Percentiles rank a stretch among this genome's conserved stretches.
Evolutionary conservation across 2,888 invertebrate species (phyloP).

Genomic region (Chironomus tentans): DNA sequence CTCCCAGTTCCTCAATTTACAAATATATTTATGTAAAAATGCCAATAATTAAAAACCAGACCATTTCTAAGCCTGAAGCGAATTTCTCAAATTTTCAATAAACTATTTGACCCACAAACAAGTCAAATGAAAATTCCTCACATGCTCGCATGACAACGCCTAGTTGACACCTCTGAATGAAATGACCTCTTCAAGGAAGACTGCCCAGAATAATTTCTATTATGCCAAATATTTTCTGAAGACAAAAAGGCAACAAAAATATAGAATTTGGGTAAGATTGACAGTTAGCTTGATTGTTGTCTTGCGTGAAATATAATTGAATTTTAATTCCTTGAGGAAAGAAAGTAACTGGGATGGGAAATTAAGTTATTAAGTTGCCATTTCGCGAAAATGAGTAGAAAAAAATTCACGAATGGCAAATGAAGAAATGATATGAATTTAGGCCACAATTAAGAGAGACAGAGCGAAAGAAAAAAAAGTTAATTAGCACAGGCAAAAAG

Average conservation of each 20-base stretch:
- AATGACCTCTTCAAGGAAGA: neutral
- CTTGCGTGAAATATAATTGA: neutral
- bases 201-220: neutral
- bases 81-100: no score
- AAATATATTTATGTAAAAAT: no score
- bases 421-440: neutral
- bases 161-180: no score
- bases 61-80: no score
- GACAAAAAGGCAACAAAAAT: no score
- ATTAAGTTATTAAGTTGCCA: no score
- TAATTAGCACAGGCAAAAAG: neutral
- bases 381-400: neutral
- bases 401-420: neutral
- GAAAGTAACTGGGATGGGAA: no score
- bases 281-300: conserved; percentile 3
- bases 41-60: no score
- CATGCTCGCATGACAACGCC: no score
- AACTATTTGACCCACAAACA: no score
- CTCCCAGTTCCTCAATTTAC: no score
- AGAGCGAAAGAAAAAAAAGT: neutral
- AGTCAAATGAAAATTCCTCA: no score
- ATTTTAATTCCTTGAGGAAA: conserved; percentile 1
- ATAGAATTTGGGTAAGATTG: neutral
- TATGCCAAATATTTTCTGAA: neutral
- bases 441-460: neutral